Evolutionary conservation across 1,140 invertebrate species (phyloP), one percentile per base, ranked within the genome.

Genomic region (Dolichoris vasculosae): DNA sequence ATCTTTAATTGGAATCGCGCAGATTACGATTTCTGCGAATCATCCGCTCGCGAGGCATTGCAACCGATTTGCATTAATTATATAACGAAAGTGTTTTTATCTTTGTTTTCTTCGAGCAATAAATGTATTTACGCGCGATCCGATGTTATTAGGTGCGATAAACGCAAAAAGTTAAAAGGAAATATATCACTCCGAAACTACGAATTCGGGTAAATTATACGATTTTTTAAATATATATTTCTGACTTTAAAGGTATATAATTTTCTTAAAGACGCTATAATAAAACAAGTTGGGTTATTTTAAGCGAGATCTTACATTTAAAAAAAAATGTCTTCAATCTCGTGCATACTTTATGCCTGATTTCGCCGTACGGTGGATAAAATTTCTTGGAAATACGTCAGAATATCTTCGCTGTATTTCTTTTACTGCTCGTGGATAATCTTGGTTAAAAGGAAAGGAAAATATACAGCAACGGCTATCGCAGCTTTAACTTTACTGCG

Each of bases 401-500:
- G 13, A 59, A 20, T 38, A 6, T 69, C 67, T 35, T 69, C 20
- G 26, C 69, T 43, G 17, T 43, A 73, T 43, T 81, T 63, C 30
- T 82, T 83, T 82, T 75, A 75, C 13, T 59, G 43, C 51, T 46
- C 38, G 17, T 71, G 38, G 83, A 78, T 84, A 84, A 84, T 78
- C 75, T 84, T 84, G 43, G 82, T 67, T 84, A 79, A 84, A 79
- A 84, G 75, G 23, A 11, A 43, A 59, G 23, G 8, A 40, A 73
- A 63, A 83, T 63, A 83, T 76, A 64, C 40, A 64, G 71, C 26
- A 26, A 38, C 32, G 55, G 6, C 81, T 75, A 83, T 83, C 81
- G 48, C n/a, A 55, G 48, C 32, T 20, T 84, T n/a, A 79, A 71
- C 77, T 80, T 85, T 80, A 85, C n/a, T 73, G 83, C 48, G 59